Evolutionary conservation across 2,888 invertebrate species (phyloP), one percentile per base, ranked within the genome.

Genomic region (Actias luna): DNA sequence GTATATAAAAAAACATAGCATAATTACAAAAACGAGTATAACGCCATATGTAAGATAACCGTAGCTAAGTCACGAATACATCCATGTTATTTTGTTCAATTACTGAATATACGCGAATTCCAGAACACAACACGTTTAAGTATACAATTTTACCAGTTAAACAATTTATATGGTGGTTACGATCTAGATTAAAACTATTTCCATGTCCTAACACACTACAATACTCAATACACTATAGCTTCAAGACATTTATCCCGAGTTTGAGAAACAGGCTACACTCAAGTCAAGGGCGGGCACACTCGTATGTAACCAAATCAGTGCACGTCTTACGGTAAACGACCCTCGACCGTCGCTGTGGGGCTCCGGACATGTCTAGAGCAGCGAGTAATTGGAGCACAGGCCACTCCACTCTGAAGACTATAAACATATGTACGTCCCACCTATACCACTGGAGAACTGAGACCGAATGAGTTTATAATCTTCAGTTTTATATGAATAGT

Each of bases 301-400:
- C 55, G 55, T 55, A 55, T 27, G 55, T 65, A 67, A 61, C 61
- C 57, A 61, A 72, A 72, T 70, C 70, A 66, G 65, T 58, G 55
- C 25, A 42, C 58, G 61, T 61, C 61, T 61, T 31, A 58, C 58
- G 67, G 66, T 69, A 64, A 61, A 52, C 69, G 62, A 67, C 64
- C 64, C 64, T 63, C 62, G 62, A 67, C 63, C 65, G 55, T 59
- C 58, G 55, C 59, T 27, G 61, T 50, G 64, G 57, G 59, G 68
- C 64, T 46, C 68, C 69, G 71, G 71, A 70, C 69, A 69, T 67
- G 64, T 70, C 66, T 61, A 68, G 70, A 63, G 69, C 65, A 63
- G 33, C 36, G 67, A 62, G 69, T 74, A 74, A 74, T 74, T 74
- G 73, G 72, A 72, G 67, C 64, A 65, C 64, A 58, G 58, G 33